Evolutionary conservation across 2,797 vertebrate genomes (phyloP).

Genomic region (Phylloscopus collybita): DNA sequence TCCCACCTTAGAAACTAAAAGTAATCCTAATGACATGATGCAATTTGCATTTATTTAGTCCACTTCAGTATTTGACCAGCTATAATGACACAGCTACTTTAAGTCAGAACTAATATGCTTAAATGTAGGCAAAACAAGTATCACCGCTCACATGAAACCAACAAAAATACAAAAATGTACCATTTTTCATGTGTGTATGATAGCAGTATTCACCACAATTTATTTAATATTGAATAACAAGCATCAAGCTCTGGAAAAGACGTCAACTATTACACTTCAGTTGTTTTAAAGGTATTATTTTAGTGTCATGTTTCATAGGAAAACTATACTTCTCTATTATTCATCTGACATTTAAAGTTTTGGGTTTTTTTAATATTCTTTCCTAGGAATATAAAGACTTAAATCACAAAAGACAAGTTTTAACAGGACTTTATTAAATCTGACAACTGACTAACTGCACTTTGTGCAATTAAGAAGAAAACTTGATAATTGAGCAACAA

Average conservation of each 20-base stretch:
- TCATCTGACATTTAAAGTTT: conserved; percentile 63
- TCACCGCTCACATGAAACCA: background rate
- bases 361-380: background rate
- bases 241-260: conserved; percentile 1
- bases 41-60: background rate
- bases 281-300: conserved; percentile 30
- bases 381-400: conserved; percentile 64
- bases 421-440: conserved; percentile 61
- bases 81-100: background rate
- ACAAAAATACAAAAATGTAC: background rate
- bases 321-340: conserved; percentile 60
- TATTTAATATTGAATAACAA: conserved; percentile 7
- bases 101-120: background rate
- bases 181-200: background rate
- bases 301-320: conserved; percentile 43
- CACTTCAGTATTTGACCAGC: background rate
- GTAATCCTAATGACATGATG: background rate
- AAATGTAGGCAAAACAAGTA: background rate
- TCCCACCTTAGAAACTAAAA: background rate
- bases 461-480: conserved; percentile 46
- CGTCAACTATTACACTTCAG: background rate
- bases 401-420: conserved; percentile 54
- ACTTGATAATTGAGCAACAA: background rate
- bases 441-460: conserved; percentile 58
- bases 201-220: conserved; percentile 24